Evolutionary conservation across 2,888 invertebrate species (phyloP), one percentile per base, ranked within the genome.

Genomic region (Noctua janthe): DNA sequence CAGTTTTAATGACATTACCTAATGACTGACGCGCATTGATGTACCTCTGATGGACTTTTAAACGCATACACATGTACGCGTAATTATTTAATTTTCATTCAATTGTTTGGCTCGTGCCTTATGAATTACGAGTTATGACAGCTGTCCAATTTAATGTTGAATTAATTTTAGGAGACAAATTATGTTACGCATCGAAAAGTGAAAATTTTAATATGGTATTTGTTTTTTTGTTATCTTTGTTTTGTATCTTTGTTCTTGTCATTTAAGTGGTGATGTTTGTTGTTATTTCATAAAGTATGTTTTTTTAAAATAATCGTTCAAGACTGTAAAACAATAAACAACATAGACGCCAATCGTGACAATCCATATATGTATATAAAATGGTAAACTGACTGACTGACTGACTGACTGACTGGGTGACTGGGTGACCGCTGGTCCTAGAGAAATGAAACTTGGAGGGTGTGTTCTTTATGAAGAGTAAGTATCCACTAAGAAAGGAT

Each of bases 61-160:
- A 95, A 93, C 90, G 94, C 76, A 51, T 76, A 84, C 94, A 90
- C 92, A 92, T 92, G 93, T 91, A 91, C 74, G 91, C 87, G 84
- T 92, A 95, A 95, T 94, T 94, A 91, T 91, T 91, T 88, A 88
- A 86, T 86, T 83, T 82, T 72, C 71, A 82, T 85, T 87, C 80
- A 85, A 90, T 91, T 88, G 88, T 86, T 49, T 80, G 78, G 71
- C 85, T 70, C 82, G 76, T 78, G 82, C 77, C 43, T 56, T 82
- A 62, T 62, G 62, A 39, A 39, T 39, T 39, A 62, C n/a, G 20
- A 20, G 54, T 62, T 39, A 78, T 83, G 80, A 5, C 90, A 88
- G 81, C 83, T 89, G 87, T 73, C 59, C 71, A 69, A 80, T 84
- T 83, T 84, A 56, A 78, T 80, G 39, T 79, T 71, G 74, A 86